These are phyloP conservation scores for Petromus typicus DNA, from an alignment of 2,113 vertebrate genomes.

Conservation along the genomic window DNA sequence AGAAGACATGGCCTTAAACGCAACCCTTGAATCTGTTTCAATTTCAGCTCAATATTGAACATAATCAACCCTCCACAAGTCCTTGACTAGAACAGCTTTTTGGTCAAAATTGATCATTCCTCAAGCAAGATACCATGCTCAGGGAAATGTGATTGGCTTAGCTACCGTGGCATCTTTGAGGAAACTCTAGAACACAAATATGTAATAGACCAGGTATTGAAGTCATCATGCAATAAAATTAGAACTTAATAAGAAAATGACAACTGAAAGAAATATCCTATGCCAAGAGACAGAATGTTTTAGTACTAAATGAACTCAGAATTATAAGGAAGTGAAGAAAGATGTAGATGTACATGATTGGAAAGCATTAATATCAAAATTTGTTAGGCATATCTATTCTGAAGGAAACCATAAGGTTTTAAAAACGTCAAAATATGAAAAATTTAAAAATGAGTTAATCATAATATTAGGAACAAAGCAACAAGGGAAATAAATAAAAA, in stretches of 20 bases:
- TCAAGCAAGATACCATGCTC: accelerated
- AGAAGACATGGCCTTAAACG: not conserved
- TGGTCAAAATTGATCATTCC: not conserved
- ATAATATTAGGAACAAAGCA: not conserved
- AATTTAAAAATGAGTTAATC: not conserved
- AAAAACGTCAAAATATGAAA: not conserved
- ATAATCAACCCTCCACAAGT: not conserved
- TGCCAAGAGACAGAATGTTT: not conserved
- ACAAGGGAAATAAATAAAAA: not conserved
- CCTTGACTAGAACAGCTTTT: not conserved
- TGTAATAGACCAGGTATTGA: not conserved
- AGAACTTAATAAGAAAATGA: not conserved
- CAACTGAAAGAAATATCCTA: not conserved
- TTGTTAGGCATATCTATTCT: not conserved
- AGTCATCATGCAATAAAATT: not conserved
- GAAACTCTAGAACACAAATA: not conserved
- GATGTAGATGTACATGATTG: not conserved
- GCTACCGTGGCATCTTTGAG: not conserved
- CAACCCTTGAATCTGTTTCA: not conserved
- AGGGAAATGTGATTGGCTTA: not conserved
- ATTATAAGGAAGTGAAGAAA: conserved; percentile 14
- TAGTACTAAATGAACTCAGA: not conserved
- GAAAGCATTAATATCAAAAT: not conserved
- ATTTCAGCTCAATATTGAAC: not conserved
- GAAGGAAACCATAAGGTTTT: not conserved